Evolutionary conservation across 35 echinoderm and acorn worm species (phyloP).

Genomic region (Heliocidaris erythrogramma): DNA sequence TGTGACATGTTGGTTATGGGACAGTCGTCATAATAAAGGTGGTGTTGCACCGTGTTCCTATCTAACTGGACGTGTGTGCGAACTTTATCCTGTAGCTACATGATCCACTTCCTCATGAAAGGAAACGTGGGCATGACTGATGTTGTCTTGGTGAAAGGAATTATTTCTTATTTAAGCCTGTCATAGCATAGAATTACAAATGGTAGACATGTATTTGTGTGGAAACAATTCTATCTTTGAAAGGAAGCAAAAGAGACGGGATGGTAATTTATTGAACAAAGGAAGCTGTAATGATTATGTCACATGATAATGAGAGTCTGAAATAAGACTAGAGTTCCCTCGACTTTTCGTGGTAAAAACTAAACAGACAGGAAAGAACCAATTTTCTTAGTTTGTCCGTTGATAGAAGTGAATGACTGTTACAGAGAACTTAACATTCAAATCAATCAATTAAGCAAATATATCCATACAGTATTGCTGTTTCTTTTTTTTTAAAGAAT

Average conservation of each 20-base stretch:
- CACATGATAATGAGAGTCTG: background rate
- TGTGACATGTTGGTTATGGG: no score
- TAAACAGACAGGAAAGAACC: conserved; percentile 43
- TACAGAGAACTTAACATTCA: background rate
- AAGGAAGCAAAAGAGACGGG: no score
- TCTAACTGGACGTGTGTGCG: background rate
- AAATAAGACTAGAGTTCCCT: background rate
- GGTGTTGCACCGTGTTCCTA: background rate
- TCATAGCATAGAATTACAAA: no score
- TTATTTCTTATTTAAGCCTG: no score
- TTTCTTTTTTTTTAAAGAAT: no score
- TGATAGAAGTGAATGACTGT: background rate
- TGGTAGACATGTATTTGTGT: no score
- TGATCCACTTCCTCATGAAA: conserved; percentile 43
- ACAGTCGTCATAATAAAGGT: background rate
- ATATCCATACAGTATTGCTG: no score
- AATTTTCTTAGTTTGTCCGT: conserved; percentile 31
- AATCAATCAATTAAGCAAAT: background rate
- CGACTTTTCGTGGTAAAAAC: background rate
- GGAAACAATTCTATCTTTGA: no score
- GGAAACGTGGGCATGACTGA: conserved; percentile 18
- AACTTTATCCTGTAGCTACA: conserved; percentile 19
- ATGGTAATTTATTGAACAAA: background rate
- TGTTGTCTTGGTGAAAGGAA: background rate
- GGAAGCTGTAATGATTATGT: background rate